A percentile compares a stretch with the other conserved stretches of the same genome.
These are phyloP conservation scores for Craniophora ligustri DNA, from an alignment of 2,888 invertebrate genomes.

Conservation along the genomic window DNA sequence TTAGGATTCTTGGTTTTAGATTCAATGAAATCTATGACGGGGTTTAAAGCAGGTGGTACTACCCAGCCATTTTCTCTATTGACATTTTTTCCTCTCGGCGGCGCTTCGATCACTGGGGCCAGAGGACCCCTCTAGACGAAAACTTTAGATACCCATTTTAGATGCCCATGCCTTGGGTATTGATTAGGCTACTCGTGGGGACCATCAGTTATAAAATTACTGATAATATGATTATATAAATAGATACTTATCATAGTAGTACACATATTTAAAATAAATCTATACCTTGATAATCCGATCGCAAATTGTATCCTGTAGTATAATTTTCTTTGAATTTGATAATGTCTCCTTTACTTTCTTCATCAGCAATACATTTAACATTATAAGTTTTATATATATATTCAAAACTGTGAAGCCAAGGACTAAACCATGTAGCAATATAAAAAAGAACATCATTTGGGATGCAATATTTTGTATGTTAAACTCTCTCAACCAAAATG, in stretches of 20 bases:
- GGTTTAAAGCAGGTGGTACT: too few species aligned
- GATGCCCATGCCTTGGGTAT: too few species aligned
- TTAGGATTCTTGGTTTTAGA: too few species aligned
- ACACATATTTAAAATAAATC: background rate
- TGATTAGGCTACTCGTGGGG: too few species aligned
- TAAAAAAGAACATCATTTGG: constrained; percentile 59
- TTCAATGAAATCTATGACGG: too few species aligned
- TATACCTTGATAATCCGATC: constrained; percentile 59
- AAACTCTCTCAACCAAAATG: constrained; percentile 57
- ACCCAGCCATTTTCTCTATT: too few species aligned
- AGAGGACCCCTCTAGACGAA: too few species aligned
- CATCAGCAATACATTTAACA: constrained; percentile 61
- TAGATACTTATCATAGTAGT: too few species aligned
- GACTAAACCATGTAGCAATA: constrained; percentile 67
- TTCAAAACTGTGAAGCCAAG: constrained; percentile 60
- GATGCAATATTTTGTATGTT: constrained; percentile 58
- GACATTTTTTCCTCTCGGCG: too few species aligned
- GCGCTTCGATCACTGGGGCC: too few species aligned
- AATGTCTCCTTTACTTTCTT: constrained; percentile 51
- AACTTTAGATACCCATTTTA: too few species aligned
- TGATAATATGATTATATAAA: background rate
- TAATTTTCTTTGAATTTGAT: constrained; percentile 44
- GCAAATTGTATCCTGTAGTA: constrained; percentile 51
- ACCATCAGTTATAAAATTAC: too few species aligned
- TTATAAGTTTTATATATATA: constrained; percentile 61